These are phyloP conservation scores for Spermophilus dauricus DNA, from an alignment of 2,113 vertebrate genomes.

Conservation along the genomic window DNA sequence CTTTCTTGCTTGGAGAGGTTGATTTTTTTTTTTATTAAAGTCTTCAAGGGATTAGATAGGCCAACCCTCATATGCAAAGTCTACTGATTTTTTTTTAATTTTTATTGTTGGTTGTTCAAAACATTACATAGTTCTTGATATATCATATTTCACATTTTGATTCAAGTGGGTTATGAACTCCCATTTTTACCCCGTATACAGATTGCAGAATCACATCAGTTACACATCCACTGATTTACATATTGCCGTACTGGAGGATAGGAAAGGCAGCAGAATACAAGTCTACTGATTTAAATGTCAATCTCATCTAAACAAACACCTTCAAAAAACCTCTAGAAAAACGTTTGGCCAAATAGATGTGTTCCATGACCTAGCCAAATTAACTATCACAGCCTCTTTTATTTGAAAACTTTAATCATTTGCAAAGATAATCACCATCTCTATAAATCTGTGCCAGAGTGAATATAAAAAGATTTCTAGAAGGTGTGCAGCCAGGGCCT, in stretches of 20 bases:
- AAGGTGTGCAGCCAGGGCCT: not conserved
- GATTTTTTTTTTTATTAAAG: not conserved
- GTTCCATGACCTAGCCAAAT: not conserved
- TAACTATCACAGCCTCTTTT: not conserved
- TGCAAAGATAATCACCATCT: conserved; percentile 66
- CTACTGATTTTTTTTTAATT: not conserved
- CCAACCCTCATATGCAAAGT: not conserved
- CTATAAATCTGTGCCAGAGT: conserved; percentile 57
- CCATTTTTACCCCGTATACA: too few species aligned
- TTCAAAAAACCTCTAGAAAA: conserved; percentile 31
- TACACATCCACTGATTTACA: too few species aligned
- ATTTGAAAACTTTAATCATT: conserved; percentile 77
- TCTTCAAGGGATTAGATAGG: not conserved
- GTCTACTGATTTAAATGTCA: conserved; percentile 3
- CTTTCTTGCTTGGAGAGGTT: not conserved
- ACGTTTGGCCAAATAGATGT: not conserved
- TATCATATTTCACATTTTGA: too few species aligned
- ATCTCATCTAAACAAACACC: not conserved
- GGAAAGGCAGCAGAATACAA: not conserved
- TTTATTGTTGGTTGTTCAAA: too few species aligned
- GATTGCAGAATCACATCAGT: too few species aligned
- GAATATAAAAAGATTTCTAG: not conserved
- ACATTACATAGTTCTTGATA: too few species aligned
- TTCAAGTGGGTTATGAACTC: too few species aligned
- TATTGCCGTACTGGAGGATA: too few species aligned